These are phyloP conservation scores for Diloba caeruleocephala DNA, from an alignment of 2,888 invertebrate species.

Conservation along the genomic window DNA sequence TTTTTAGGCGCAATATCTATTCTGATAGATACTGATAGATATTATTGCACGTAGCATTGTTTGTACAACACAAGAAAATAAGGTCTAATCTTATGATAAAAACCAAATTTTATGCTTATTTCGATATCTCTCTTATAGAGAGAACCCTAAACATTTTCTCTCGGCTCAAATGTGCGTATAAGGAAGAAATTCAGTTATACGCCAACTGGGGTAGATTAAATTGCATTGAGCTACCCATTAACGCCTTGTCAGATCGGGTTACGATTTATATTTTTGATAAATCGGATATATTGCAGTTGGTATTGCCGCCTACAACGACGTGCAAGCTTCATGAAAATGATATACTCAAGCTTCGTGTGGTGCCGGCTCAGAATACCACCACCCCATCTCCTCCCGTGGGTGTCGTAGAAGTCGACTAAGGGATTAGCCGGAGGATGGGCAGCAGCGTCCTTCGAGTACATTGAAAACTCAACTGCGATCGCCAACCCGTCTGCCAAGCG, in stretches of 20 bases:
- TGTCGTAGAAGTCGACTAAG: too few species aligned
- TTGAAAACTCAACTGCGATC: too few species aligned
- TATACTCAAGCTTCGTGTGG: not conserved
- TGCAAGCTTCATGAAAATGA: constrained; percentile 1
- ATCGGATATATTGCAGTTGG: constrained; percentile 74
- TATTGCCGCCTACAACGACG: constrained; percentile 19
- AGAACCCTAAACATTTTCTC: constrained; percentile 48
- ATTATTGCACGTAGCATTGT: too few species aligned
- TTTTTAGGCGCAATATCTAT: too few species aligned
- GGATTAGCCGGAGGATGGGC: too few species aligned
- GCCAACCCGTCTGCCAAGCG: too few species aligned
- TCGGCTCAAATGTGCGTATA: constrained; percentile 56
- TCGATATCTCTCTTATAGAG: constrained; percentile 21
- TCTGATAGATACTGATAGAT: too few species aligned
- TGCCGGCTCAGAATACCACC: too few species aligned
- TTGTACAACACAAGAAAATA: too few species aligned
- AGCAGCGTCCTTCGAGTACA: too few species aligned
- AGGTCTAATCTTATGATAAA: not conserved
- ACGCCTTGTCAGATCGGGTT: constrained; percentile 89
- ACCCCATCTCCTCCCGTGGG: too few species aligned
- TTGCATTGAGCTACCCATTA: constrained; percentile 88
- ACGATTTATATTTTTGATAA: constrained; percentile 85
- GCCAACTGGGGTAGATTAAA: constrained; percentile 84
- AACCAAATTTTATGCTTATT: constrained; percentile 7
- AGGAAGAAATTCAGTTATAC: constrained; percentile 78